These are phyloP conservation scores for Varecia variegata DNA, from an alignment of 2,797 vertebrate species.

Conservation along the genomic window DNA sequence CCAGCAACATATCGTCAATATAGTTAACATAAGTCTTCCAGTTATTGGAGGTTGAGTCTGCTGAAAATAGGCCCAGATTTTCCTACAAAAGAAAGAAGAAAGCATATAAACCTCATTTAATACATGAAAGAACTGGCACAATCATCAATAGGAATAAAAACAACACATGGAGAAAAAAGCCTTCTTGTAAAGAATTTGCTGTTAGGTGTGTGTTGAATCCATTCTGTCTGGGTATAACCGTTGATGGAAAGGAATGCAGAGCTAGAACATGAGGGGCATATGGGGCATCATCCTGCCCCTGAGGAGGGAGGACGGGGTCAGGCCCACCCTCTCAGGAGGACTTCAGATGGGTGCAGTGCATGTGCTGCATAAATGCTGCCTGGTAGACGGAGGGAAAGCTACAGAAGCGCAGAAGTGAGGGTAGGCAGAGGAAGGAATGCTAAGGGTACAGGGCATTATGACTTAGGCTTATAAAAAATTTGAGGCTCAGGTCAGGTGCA, in stretches of 20 bases:
- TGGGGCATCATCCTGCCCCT: too few relatives aligned
- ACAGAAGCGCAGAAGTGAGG: neutral
- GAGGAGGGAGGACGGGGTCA: neutral
- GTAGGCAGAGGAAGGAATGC: neutral
- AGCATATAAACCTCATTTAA: neutral
- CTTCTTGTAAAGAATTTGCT: neutral
- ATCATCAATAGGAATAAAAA: neutral
- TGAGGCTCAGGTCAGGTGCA: neutral
- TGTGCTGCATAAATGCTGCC: neutral
- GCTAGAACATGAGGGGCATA: neutral
- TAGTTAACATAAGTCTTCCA: slow-evolving; percentile 94
- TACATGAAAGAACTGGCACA: neutral
- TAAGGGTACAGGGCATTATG: neutral
- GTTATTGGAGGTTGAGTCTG: slow-evolving; percentile 84
- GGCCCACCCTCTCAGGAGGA: neutral
- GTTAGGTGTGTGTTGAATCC: neutral
- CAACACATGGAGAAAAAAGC: neutral
- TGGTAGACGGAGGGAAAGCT: neutral
- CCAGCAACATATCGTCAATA: slow-evolving; percentile 92
- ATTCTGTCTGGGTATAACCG: neutral
- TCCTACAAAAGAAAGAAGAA: slow-evolving; percentile 84
- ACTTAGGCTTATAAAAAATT: neutral
- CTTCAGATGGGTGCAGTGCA: too few relatives aligned
- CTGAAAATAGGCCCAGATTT: slow-evolving; percentile 89
- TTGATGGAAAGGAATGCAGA: neutral